Evolutionary conservation across 64 coral and sea anemone genomes (phyloP).

Genomic region (Pachyseris speciosa): DNA sequence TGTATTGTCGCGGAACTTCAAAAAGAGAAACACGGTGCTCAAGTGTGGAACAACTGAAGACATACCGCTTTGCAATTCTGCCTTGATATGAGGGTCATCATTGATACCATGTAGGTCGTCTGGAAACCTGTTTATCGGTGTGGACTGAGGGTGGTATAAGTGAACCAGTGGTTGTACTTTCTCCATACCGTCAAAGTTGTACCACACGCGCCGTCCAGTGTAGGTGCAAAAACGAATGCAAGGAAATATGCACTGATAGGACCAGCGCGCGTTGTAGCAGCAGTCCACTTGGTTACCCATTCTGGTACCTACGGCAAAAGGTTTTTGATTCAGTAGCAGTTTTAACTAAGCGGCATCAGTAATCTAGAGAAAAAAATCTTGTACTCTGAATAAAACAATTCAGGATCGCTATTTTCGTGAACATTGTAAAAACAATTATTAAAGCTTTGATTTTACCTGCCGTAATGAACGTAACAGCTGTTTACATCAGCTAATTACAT

Average conservation of each 20-base stretch:
- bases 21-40: background rate
- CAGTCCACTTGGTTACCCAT: slow-evolving; percentile 69
- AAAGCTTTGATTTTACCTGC: too few relatives aligned
- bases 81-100: slow-evolving; percentile 7
- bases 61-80: slow-evolving; percentile 5
- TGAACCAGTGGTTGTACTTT: slow-evolving; percentile 52
- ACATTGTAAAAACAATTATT: too few relatives aligned
- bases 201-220: slow-evolving; percentile 49
- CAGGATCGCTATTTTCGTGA: too few relatives aligned
- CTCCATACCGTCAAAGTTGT: slow-evolving; percentile 74
- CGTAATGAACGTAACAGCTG: too few relatives aligned
- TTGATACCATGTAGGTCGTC: background rate
- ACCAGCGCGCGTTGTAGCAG: slow-evolving; percentile 55
- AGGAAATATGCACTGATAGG: slow-evolving; percentile 60
- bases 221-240: slow-evolving; percentile 76
- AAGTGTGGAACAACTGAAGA: too few relatives aligned
- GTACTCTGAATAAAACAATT: too few relatives aligned
- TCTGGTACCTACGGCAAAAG: too few relatives aligned
- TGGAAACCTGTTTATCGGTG: slow-evolving; percentile 21
- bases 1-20: too few relatives aligned
- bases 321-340: too few relatives aligned
- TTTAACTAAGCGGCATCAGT: too few relatives aligned
- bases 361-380: too few relatives aligned
- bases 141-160: slow-evolving; percentile 14
- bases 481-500: too few relatives aligned